Percentiles rank a stretch among this genome's conserved stretches.
These are phyloP conservation scores for Eptatretus atami DNA, from an alignment of 2,797 vertebrate genomes.

Conservation along the genomic window DNA sequence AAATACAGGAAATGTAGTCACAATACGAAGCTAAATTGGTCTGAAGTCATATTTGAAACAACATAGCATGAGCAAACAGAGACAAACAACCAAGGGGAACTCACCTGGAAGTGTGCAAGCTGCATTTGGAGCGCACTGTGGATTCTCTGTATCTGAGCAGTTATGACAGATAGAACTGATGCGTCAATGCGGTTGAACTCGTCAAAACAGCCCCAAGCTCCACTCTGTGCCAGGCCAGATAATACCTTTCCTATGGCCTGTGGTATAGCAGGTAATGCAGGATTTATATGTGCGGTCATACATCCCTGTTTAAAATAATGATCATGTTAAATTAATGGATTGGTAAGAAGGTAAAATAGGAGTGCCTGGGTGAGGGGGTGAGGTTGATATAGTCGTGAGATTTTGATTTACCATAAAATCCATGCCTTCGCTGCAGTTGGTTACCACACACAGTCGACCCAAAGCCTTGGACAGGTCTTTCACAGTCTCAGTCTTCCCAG, in stretches of 20 bases:
- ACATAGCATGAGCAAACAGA: no score
- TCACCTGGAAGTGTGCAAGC: constrained; percentile 43
- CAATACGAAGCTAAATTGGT: no score
- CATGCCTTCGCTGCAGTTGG: constrained; percentile 95
- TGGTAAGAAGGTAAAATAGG: no score
- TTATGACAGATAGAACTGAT: constrained; percentile 82
- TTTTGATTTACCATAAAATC: constrained; percentile 45
- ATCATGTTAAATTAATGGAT: no score
- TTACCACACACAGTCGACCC: constrained; percentile 69
- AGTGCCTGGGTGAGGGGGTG: no score
- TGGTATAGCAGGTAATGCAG: not conserved
- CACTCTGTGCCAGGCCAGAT: constrained; percentile 70
- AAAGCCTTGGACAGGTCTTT: constrained; percentile 90
- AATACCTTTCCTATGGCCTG: constrained; percentile 85
- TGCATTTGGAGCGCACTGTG: constrained; percentile 53
- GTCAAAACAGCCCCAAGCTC: constrained; percentile 92
- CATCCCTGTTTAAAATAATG: no score
- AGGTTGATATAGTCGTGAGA: no score
- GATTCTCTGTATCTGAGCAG: constrained; percentile 81
- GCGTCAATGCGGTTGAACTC: constrained; percentile 90
- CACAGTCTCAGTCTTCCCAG: constrained; percentile 81
- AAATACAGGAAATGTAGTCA: no score
- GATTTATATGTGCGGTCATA: no score
- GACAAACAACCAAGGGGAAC: constrained; percentile 5
- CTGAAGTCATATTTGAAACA: no score